Evolutionary conservation across 2,113 vertebrate genomes (phyloP), one percentile per base, ranked within the genome.

Genomic region (Lepus europaeus): DNA sequence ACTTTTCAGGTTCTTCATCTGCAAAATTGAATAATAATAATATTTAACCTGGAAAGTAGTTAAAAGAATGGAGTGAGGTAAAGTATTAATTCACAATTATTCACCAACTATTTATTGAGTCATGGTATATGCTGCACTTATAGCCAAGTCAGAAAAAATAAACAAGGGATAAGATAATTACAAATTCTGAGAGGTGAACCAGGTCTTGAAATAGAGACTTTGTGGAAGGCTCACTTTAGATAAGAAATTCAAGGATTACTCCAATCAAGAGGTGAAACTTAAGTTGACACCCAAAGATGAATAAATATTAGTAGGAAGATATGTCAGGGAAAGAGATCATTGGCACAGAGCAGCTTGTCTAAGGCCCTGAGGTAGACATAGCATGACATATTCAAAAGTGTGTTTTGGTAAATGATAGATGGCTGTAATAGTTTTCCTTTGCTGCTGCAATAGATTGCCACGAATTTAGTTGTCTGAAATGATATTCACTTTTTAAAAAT

Each of bases 231-330:
- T 12, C 56, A 66, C 49, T 53, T 94, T 64, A 51, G n/a, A 16
- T 68, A 89, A 92, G 27, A 86, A 84, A 91, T 89, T n/a, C 19
- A 80, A 73, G 14, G 39, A n/a, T 49, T 61, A 1, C 5, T 56
- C 78, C 39, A 36, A 36, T 61, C 64, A 95, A 74, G 64, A 83
- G 69, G 29, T 84, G 31, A 85, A 74, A 78, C 19, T 70, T 89
- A 53, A 91, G 33, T 8, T 69, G n/a, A 91, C 29, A 84, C 6
- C 45, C 51, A 49, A 70, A 66, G 61, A 82, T 39, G 61, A 82
- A 80, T 36, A 76, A 3, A 13, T 74, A 4, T 83, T 33, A 64
- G 36, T 29, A 13, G 29, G 29, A 63, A 73, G 72, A 80, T 73
- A 45, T 61, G 14, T 36, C 68, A 53, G 56, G 59, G 31, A 82